Base-by-base conservation (phyloP, 2,113 vertebrate species). In the Notiomystis cincta region DNA sequence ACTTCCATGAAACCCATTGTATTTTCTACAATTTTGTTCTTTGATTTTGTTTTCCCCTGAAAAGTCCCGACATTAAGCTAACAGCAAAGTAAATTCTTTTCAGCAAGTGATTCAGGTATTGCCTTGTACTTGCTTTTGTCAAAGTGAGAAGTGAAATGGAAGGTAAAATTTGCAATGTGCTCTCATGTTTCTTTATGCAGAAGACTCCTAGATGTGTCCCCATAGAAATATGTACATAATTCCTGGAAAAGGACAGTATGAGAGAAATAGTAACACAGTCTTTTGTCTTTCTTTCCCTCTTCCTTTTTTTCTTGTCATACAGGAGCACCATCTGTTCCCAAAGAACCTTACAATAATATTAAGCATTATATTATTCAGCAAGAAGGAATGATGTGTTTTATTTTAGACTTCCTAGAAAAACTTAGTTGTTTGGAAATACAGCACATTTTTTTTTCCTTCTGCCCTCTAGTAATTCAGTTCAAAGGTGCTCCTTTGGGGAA, bases 401-500 rank as follows among this genome's bases (percentile, higher is more conserved):
- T 65, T 95, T 96, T 77, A 87, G 48, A 53, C 10, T 51, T 78
- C 50, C 21, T 56, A 70, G 40, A 80, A 88, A 58, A 89, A n/a
- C 44, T 30, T 69, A 44, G 44, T 91, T 72, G 61, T 71, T 82
- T 84, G 10, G 64, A 91, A 87, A 82, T 54, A 28, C 50, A 57
- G 53, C n/a, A 73, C 35, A 0, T 58, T 73, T 22, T 15, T 75
- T 79, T 93, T 84, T 91, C 24, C 37, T 79, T 83, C 57, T 94
- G 82, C n/a, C 72, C 67, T 91, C 12, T 47, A 45, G 62, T 83
- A 92, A 90, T 97, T 95, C 56, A 10, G 58, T 93, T 97, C 96
- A 97, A 95, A 92, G 88, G 77, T 76, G 76, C 84, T 73, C 60
- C 65, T 53, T 77, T 72, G 89, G 84, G 90, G 57, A 94, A 97